Percentiles rank a stretch among this genome's conserved stretches.
These are phyloP conservation scores for Drosophila lacertosa DNA, from an alignment of 1,140 invertebrate species.

Conservation along the genomic window DNA sequence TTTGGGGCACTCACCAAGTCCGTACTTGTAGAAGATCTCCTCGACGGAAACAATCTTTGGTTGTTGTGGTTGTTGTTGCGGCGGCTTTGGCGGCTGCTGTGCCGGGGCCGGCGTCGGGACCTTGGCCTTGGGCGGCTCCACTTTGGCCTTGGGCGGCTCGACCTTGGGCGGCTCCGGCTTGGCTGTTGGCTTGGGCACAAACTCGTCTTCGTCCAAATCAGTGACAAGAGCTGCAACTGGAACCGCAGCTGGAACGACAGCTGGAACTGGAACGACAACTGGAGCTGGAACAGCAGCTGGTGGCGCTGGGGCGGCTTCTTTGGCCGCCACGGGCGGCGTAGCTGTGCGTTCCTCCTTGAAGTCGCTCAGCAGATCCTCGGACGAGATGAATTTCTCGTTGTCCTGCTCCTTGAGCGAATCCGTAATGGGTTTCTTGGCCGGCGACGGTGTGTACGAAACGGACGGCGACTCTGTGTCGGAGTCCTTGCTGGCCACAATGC, in stretches of 20 bases:
- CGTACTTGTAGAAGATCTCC: constrained; percentile 82
- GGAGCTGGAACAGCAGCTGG: constrained; percentile 16
- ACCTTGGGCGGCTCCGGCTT: constrained; percentile 36
- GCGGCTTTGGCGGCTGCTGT: constrained; percentile 1
- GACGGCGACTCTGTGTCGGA: constrained; percentile 78
- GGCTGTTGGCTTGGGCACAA: constrained; percentile 34
- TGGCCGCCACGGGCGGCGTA: constrained; percentile 42
- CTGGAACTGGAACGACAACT: constrained; percentile 26
- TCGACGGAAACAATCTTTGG: constrained; percentile 82
- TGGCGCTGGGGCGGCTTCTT: constrained; percentile 15
- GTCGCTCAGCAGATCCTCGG: constrained; percentile 78
- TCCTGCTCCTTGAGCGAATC: constrained; percentile 81
- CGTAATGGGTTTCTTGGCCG: constrained; percentile 78
- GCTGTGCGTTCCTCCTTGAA: constrained; percentile 77
- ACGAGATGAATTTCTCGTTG: constrained; percentile 82
- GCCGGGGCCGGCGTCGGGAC: constrained; percentile 14
- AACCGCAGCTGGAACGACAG: constrained; percentile 17
- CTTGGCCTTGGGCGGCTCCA: constrained; percentile 24
- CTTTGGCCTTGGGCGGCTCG: constrained; percentile 21
- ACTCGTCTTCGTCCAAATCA: constrained; percentile 75
- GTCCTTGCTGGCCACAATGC: constrained; percentile 55
- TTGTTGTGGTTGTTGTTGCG: constrained; percentile 43
- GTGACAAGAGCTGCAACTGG: constrained; percentile 55
- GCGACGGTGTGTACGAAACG: constrained; percentile 71
- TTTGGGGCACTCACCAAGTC: constrained; percentile 68